Evolutionary conservation across 2,113 vertebrate species (phyloP), one percentile per base, ranked within the genome.

Genomic region (Antechinus flavipes): DNA sequence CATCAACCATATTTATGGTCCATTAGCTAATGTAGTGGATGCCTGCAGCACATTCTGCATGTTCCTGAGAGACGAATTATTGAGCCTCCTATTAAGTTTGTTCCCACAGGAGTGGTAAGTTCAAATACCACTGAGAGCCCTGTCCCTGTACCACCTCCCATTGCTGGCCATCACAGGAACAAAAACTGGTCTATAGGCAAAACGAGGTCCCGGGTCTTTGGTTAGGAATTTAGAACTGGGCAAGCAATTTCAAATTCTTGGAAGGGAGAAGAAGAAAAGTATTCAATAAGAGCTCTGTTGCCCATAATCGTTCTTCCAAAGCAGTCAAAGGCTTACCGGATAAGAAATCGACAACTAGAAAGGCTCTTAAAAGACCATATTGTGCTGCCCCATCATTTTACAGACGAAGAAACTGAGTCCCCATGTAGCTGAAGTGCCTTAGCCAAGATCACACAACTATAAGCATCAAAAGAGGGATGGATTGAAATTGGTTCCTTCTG

Each of bases 11-110:
- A 92, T 95, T 96, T 97, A 95, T 91, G 95, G 52, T 61, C 90
- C n/a, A 96, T 96, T 97, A 96, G 53, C 61, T 95, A 93, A 93
- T 93, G 95, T 42, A n/a, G 91, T 96, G 54, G 54, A 96, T 92
- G 94, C 47, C 54, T 90, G n/a, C 2, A 1, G 12, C 96, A 91
- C 91, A 68, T 93, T 90, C 35, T 94, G 25, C 92, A 95, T 94
- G 90, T 76, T 93, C 90, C 55, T 23, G 94, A 96, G 90, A 35
- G 19, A 92, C 52, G 58, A 94, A 3, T 94, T 93, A 93, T 56
- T 94, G 25, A 23, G 49, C 52, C 50, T 95, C 27, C 89, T 89
- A 96, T 89, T 94, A 95, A 97, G 96, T 93, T 30, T 93, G 89
- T 92, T 47, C 50, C 53, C 93, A 25, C 47, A 61, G 35, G 54